phyloP scores from a whole-genome alignment of 2,113 vertebrate genomes.

The Naja naja region DNA sequence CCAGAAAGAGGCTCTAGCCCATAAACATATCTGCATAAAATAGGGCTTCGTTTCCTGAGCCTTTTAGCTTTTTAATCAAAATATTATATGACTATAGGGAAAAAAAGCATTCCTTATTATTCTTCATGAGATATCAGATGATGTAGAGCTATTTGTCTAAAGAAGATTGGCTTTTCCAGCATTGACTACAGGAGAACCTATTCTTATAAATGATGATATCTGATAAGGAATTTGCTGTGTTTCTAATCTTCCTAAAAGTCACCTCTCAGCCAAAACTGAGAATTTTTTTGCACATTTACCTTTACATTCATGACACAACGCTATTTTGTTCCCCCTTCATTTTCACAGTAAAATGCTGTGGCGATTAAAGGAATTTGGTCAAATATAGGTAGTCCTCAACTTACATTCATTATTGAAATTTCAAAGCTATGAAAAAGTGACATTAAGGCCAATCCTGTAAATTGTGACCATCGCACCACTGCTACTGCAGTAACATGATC shows the following conservation, averaged over 20 bases:
- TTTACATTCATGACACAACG: not conserved
- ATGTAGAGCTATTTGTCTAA: not conserved
- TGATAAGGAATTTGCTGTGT: not conserved
- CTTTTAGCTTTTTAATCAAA: not conserved
- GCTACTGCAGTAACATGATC: not conserved
- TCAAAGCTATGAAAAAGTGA: not conserved
- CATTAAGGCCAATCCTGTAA: not conserved
- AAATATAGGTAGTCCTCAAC: not conserved
- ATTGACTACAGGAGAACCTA: not conserved
- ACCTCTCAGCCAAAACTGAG: not conserved
- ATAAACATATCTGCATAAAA: conserved; percentile 8
- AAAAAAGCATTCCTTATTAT: not conserved
- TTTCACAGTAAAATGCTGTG: not conserved
- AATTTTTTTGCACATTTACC: not conserved
- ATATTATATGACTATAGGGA: not conserved
- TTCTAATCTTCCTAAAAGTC: not conserved
- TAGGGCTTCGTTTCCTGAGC: not conserved
- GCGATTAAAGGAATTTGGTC: not conserved
- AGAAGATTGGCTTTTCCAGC: not conserved
- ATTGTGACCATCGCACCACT: not conserved
- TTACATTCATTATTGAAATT: not conserved
- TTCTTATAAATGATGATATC: not conserved
- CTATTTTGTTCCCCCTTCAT: not conserved
- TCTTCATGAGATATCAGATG: no score
- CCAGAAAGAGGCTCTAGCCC: not conserved